phyloP scores from a whole-genome alignment of 2,797 vertebrate species.

The Poeciliopsis paucimaculata region DNA sequence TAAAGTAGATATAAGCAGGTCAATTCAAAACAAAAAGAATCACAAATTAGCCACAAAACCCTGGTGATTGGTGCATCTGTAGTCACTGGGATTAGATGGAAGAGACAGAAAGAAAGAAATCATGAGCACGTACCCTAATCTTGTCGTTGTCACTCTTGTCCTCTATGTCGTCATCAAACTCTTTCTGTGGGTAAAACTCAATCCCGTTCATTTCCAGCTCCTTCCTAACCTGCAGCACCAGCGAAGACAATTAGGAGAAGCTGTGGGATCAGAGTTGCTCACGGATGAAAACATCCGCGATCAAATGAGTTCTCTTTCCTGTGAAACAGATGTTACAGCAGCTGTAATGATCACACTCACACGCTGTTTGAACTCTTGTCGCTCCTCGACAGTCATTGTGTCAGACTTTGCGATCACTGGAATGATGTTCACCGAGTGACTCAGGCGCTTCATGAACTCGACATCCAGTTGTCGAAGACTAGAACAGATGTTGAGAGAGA shows the following conservation, averaged over 20 bases:
- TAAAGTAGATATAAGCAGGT: not conserved
- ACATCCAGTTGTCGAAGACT: slow-evolving; percentile 90
- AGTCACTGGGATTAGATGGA: not conserved
- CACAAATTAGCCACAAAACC: not conserved
- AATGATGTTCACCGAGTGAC: slow-evolving; percentile 96
- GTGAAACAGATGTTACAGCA: not conserved
- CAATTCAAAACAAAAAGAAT: not conserved
- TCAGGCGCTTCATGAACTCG: slow-evolving; percentile 97
- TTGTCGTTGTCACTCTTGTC: slow-evolving; percentile 99
- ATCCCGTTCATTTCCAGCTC: slow-evolving; percentile 93
- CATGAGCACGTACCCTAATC: slow-evolving; percentile 86
- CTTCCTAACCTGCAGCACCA: slow-evolving; percentile 84
- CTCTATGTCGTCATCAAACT: slow-evolving; percentile 97
- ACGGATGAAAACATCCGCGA: not conserved
- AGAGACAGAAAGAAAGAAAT: slow-evolving; percentile 3
- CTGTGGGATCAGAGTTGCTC: not conserved
- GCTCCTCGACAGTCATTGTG: slow-evolving; percentile 93
- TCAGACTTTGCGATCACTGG: slow-evolving; percentile 96
- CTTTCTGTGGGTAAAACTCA: slow-evolving; percentile 97
- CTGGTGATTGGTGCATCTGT: not conserved
- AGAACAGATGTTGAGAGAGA: slow-evolving; percentile 20
- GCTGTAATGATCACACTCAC: slow-evolving; percentile 60
- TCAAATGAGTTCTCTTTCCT: not conserved
- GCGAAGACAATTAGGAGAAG: not conserved
- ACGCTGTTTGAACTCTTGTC: slow-evolving; percentile 84